Evolutionary conservation across 92 coral and sea anemone genomes (phyloP).

Genomic region (Palythoa caribaeorum): DNA sequence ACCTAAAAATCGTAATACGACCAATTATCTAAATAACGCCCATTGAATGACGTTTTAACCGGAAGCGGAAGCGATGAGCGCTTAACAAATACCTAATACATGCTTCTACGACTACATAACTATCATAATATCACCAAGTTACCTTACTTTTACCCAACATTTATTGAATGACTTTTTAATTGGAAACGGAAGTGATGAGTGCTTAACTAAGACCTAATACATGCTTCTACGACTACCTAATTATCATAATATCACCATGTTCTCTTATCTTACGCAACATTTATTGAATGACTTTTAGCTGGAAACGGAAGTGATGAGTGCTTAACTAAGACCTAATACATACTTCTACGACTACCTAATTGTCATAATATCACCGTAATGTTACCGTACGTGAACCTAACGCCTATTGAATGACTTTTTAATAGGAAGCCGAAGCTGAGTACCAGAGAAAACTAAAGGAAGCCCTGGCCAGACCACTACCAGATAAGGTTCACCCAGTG

Average conservation of each 20-base stretch:
- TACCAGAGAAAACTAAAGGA: constrained; percentile 89
- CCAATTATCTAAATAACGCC: no score
- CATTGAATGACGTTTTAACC: no score
- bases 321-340: background rate
- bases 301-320: constrained; percentile 84
- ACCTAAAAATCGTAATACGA: no score
- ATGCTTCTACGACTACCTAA: no score
- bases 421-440: constrained; percentile 93
- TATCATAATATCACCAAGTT: background rate
- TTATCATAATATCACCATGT: background rate
- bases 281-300: constrained; percentile 32
- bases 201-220: background rate
- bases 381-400: background rate
- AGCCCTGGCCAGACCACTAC: constrained; percentile 82
- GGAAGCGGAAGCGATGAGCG: constrained; percentile 77
- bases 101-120: no score
- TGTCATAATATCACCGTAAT: background rate
- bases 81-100: background rate
- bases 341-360: no score
- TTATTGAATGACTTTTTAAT: constrained; percentile 9
- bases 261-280: background rate
- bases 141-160: background rate
- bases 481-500: constrained; percentile 86
- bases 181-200: constrained; percentile 86
- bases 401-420: background rate